Conservation (phyloP, 2,797 vertebrate genomes). For the Tenualosa ilisha region DNA sequence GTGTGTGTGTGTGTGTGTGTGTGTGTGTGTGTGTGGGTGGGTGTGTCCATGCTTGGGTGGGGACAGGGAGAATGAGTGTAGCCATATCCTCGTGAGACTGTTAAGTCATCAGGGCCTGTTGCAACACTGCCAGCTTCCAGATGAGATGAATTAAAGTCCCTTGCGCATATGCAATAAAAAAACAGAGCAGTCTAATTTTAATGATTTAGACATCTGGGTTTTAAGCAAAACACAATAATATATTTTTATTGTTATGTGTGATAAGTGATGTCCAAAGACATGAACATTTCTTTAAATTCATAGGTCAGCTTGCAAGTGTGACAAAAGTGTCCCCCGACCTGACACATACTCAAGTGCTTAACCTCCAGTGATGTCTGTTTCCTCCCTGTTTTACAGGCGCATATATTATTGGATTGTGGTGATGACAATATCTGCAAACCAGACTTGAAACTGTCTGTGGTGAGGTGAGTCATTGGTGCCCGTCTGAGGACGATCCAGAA, state of each 20-base stretch:
- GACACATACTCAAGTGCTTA: background rate
- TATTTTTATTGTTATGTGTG: background rate
- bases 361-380: background rate
- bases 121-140: background rate
- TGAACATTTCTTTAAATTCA: background rate
- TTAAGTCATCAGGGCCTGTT: background rate
- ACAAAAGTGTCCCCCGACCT: background rate
- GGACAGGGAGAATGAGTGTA: background rate
- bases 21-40: background rate
- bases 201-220: background rate
- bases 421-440: conserved; percentile 95
- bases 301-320: background rate
- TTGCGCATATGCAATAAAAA: background rate
- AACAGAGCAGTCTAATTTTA: background rate
- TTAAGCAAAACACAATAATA: background rate
- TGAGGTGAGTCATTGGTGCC: conserved; percentile 70
- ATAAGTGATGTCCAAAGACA: background rate
- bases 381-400: conserved; percentile 72
- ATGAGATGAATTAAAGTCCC: conserved; percentile 2
- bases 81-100: background rate
- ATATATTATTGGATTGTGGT: conserved; percentile 94
- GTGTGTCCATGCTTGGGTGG: background rate
- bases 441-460: conserved; percentile 82
- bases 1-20: background rate
- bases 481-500: conserved; percentile 10